These are phyloP conservation scores for Lycaena phlaeas DNA, from an alignment of 2,888 invertebrate genomes.

Conservation along the genomic window DNA sequence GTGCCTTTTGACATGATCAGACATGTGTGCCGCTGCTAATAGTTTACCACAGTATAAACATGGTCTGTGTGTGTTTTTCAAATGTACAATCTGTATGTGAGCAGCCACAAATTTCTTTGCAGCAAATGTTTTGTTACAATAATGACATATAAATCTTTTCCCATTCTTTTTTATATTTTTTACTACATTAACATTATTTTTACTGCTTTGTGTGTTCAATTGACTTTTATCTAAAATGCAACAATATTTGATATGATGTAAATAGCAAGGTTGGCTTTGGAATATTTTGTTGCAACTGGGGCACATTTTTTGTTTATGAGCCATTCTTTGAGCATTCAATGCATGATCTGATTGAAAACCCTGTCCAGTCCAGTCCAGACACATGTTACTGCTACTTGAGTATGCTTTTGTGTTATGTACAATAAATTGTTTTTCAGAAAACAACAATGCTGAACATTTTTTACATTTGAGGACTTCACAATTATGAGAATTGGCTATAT, in stretches of 20 bases:
- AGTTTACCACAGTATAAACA: slow-evolving; percentile 50
- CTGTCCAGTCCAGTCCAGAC: slow-evolving; percentile 51
- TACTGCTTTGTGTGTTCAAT: slow-evolving; percentile 27
- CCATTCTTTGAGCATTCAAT: slow-evolving; percentile 39
- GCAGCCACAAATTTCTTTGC: slow-evolving; percentile 48
- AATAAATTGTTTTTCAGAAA: slow-evolving; percentile 25
- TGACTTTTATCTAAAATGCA: slow-evolving; percentile 36
- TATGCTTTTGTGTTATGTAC: slow-evolving; percentile 37
- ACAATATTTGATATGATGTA: slow-evolving; percentile 45
- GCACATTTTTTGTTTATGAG: slow-evolving; percentile 41
- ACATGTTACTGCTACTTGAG: slow-evolving; percentile 32
- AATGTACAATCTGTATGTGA: slow-evolving; percentile 58
- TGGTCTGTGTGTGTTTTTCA: slow-evolving; percentile 47
- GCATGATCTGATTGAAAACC: slow-evolving; percentile 37
- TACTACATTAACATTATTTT: slow-evolving; percentile 32
- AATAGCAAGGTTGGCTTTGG: slow-evolving; percentile 46
- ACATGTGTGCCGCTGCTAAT: slow-evolving; percentile 52
- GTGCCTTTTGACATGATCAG: slow-evolving; percentile 46
- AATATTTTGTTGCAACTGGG: slow-evolving; percentile 46
- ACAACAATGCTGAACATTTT: slow-evolving; percentile 42
- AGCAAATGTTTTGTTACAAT: slow-evolving; percentile 49
- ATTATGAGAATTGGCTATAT: slow-evolving; percentile 33
- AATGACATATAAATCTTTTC: slow-evolving; percentile 47
- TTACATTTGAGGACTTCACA: slow-evolving; percentile 37
- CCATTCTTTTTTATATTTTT: slow-evolving; percentile 31